Evolutionary conservation across 2,113 vertebrate species (phyloP).

Genomic region (Hypomesus transpacificus): DNA sequence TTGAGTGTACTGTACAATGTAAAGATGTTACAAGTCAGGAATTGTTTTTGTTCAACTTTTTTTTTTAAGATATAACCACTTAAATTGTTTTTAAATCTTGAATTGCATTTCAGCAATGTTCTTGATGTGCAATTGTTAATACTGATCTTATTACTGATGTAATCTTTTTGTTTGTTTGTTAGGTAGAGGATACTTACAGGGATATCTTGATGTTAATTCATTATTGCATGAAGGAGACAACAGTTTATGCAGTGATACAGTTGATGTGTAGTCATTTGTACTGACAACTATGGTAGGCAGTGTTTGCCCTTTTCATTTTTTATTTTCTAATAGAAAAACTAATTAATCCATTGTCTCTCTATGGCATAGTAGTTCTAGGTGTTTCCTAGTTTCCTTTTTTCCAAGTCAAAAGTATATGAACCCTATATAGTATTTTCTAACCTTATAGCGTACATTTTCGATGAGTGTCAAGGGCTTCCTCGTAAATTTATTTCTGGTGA

Average conservation of each 20-base stretch:
- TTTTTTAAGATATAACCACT: constrained; percentile 31
- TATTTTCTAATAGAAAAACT: constrained; percentile 54
- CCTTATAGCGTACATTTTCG: constrained; percentile 87
- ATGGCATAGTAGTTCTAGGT: constrained; percentile 38
- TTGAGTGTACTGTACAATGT: constrained; percentile 29
- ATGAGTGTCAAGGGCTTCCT: constrained; percentile 87
- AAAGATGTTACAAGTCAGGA: constrained; percentile 37
- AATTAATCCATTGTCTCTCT: constrained; percentile 41
- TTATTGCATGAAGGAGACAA: constrained; percentile 82
- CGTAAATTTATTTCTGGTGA: constrained; percentile 80
- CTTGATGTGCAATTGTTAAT: constrained; percentile 58
- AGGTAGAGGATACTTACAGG: constrained; percentile 72
- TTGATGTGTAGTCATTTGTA: constrained; percentile 82
- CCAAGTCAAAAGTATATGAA: constrained; percentile 81
- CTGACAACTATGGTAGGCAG: constrained; percentile 78
- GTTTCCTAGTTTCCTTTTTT: constrained; percentile 74
- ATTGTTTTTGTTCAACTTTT: constrained; percentile 30
- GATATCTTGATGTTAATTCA: constrained; percentile 77
- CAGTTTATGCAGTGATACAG: constrained; percentile 78
- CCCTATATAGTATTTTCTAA: constrained; percentile 87
- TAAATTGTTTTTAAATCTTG: constrained; percentile 37
- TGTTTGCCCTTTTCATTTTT: constrained; percentile 83
- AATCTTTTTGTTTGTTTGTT: constrained; percentile 59
- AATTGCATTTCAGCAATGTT: constrained; percentile 55
- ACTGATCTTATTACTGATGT: constrained; percentile 56